A percentile compares a stretch with the other conserved stretches of the same genome.
phyloP scores from a whole-genome alignment of 2,113 vertebrate species.

The Myrmecobius fasciatus region DNA sequence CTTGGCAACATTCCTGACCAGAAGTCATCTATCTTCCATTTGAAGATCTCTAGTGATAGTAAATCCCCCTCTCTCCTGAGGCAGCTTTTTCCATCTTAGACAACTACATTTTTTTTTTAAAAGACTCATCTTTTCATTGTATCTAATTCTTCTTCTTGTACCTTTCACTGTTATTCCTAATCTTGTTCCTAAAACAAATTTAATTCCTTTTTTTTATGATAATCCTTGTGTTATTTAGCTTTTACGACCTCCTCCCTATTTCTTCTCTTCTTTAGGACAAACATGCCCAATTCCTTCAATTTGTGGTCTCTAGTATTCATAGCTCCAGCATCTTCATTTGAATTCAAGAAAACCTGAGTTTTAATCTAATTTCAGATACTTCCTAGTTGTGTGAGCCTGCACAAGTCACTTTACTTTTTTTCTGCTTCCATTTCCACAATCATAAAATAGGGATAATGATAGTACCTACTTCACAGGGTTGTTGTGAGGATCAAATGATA shows the following conservation, averaged over 20 bases:
- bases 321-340: background rate
- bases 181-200: background rate
- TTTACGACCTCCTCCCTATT: background rate
- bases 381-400: background rate
- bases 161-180: background rate
- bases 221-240: background rate
- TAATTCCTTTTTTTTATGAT: background rate
- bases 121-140: background rate
- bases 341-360: background rate
- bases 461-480: background rate
- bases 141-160: background rate
- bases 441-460: background rate
- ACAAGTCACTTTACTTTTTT: background rate
- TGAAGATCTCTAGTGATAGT: background rate
- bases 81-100: background rate
- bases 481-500: background rate
- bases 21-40: background rate
- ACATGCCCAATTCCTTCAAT: background rate
- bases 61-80: background rate
- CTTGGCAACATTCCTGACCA: background rate
- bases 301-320: background rate
- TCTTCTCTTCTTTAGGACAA: background rate
- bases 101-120: background rate
- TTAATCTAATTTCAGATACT: background rate
- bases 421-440: background rate